Evolutionary conservation across 1,140 invertebrate genomes (phyloP).

Genomic region (Macrobrachium rosenbergii): DNA sequence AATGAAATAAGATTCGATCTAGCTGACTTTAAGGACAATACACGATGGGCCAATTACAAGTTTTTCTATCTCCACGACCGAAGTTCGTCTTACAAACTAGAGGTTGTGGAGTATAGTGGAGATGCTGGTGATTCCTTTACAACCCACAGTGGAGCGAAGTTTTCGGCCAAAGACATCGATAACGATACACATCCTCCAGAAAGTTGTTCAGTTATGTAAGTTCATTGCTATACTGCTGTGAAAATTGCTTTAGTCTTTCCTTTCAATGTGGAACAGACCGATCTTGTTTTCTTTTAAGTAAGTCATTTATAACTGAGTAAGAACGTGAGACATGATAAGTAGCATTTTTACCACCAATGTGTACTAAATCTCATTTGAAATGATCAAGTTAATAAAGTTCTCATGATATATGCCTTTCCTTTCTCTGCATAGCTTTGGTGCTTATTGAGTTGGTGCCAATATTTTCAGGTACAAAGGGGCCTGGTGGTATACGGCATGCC

Average conservation of each 20-base stretch:
- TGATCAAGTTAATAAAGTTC: too few relatives aligned
- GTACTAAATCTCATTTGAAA: too few relatives aligned
- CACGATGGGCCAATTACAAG: constrained; percentile 65
- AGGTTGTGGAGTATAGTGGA: constrained; percentile 61
- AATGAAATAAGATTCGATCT: constrained; percentile 66
- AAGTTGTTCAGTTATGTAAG: constrained; percentile 66
- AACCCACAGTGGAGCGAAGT: constrained; percentile 64
- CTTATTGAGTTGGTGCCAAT: background rate
- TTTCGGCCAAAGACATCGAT: constrained; percentile 68
- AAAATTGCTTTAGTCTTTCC: too few relatives aligned
- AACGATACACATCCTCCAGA: constrained; percentile 64
- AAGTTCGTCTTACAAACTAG: constrained; percentile 55
- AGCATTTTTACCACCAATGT: background rate
- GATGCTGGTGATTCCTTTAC: constrained; percentile 59
- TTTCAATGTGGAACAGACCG: too few relatives aligned
- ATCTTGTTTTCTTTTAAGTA: too few relatives aligned
- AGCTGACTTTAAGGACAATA: constrained; percentile 66
- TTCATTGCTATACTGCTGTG: too few relatives aligned
- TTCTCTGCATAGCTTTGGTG: background rate
- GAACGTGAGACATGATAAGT: background rate
- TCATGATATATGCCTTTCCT: background rate
- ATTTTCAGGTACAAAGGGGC: constrained; percentile 56
- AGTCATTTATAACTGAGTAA: background rate
- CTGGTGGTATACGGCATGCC: constrained; percentile 68
- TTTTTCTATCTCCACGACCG: constrained; percentile 62